phyloP scores from a whole-genome alignment of 2,888 invertebrate genomes.

The Nomada flava region DNA sequence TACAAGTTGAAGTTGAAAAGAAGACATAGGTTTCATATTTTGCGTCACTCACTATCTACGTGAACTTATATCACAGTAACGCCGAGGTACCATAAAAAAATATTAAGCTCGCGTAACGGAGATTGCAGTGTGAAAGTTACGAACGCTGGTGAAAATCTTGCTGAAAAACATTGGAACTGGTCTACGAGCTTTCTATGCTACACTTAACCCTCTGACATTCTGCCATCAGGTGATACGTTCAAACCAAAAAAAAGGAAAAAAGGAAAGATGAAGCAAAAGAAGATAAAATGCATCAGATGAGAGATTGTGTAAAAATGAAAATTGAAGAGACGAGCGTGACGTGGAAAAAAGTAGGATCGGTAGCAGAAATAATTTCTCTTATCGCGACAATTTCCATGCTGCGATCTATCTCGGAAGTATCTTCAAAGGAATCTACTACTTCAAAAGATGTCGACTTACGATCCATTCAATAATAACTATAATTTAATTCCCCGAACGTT shows the following conservation, averaged over 20 bases:
- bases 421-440: not conserved
- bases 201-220: not conserved
- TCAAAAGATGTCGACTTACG: no score
- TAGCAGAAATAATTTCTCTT: not conserved
- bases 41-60: not conserved
- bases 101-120: constrained; percentile 23
- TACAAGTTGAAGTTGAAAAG: not conserved
- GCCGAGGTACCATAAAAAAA: constrained; percentile 12
- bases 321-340: not conserved
- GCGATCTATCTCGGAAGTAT: no score
- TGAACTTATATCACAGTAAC: not conserved
- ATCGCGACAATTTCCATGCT: no score
- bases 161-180: constrained; percentile 18
- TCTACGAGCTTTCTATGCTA: not conserved
- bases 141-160: not conserved
- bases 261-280: no score
- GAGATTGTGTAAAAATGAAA: no score
- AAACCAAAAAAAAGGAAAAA: no score
- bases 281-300: no score
- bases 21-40: not conserved
- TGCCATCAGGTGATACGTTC: not conserved
- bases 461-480: no score
- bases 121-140: constrained; percentile 19
- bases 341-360: not conserved
- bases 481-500: no score